phyloP scores from a whole-genome alignment of 1,140 invertebrate genomes.

The Zaprionus taronus region DNA sequence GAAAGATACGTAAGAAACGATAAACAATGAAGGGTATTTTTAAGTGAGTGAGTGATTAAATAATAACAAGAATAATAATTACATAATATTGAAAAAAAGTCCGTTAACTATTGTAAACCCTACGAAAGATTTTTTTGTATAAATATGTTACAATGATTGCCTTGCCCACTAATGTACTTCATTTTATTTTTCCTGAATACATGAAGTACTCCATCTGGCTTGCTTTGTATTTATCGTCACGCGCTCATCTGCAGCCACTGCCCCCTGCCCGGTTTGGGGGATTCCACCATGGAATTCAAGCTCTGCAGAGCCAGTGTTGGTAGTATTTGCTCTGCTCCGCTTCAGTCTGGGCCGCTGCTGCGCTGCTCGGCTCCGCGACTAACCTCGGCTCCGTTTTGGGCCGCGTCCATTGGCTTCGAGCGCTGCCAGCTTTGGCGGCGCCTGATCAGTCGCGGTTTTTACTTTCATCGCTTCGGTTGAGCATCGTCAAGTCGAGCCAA shows the following conservation, averaged over 20 bases:
- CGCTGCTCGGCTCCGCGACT: slow-evolving; percentile 17
- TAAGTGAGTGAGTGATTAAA: too few relatives aligned
- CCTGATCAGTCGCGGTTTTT: slow-evolving; percentile 84
- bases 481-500: slow-evolving; percentile 33
- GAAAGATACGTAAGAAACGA: too few relatives aligned
- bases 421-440: slow-evolving; percentile 57
- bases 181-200: not conserved
- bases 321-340: slow-evolving; percentile 21
- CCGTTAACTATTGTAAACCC: too few relatives aligned
- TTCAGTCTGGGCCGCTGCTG: not conserved
- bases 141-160: too few relatives aligned
- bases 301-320: slow-evolving; percentile 7
- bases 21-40: too few relatives aligned
- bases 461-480: slow-evolving; percentile 82
- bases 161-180: too few relatives aligned
- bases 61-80: too few relatives aligned
- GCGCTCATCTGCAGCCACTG: slow-evolving; percentile 7
- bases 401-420: slow-evolving; percentile 60
- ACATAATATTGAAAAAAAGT: too few relatives aligned
- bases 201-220: not conserved
- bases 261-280: not conserved
- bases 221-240: not conserved
- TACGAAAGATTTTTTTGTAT: too few relatives aligned
- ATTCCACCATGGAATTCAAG: not conserved
- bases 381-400: slow-evolving; percentile 37